These are phyloP conservation scores for Acleris sparsana DNA, from an alignment of 2,888 invertebrate species.

Conservation along the genomic window DNA sequence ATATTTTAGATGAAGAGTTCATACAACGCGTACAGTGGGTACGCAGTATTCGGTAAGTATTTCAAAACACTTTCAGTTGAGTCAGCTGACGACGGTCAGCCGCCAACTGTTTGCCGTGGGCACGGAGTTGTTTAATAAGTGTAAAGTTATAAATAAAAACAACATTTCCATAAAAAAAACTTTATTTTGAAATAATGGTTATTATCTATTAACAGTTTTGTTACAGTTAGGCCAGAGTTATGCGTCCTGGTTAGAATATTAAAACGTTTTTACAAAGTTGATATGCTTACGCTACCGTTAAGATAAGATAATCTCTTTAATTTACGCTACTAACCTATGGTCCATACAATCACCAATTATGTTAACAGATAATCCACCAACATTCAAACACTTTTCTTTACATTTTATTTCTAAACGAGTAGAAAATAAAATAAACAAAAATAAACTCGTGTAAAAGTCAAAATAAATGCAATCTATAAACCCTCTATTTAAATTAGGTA, in stretches of 20 bases:
- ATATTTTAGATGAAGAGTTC: too few relatives aligned
- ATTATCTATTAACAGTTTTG: slow-evolving; percentile 82
- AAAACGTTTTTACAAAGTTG: slow-evolving; percentile 75
- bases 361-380: slow-evolving; percentile 83
- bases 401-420: slow-evolving; percentile 66
- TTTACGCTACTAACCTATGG: slow-evolving; percentile 40
- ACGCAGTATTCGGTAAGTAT: too few relatives aligned
- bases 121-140: too few relatives aligned
- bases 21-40: too few relatives aligned
- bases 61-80: too few relatives aligned
- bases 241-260: slow-evolving; percentile 69
- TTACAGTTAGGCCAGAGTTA: slow-evolving; percentile 79
- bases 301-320: slow-evolving; percentile 44
- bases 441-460: slow-evolving; percentile 76
- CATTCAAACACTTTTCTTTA: slow-evolving; percentile 67
- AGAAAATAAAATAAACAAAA: slow-evolving; percentile 76
- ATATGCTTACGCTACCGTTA: slow-evolving; percentile 74
- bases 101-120: too few relatives aligned
- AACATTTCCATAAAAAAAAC: slow-evolving; percentile 56
- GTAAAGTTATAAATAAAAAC: slow-evolving; percentile 28
- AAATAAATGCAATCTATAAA: slow-evolving; percentile 83
- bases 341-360: slow-evolving; percentile 42
- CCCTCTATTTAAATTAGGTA: slow-evolving; percentile 68
- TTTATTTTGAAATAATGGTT: slow-evolving; percentile 82
- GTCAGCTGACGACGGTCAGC: too few relatives aligned